Evolutionary conservation across 2,888 invertebrate genomes (phyloP), one percentile per base, ranked within the genome.

Genomic region (Cosmia pyralina): DNA sequence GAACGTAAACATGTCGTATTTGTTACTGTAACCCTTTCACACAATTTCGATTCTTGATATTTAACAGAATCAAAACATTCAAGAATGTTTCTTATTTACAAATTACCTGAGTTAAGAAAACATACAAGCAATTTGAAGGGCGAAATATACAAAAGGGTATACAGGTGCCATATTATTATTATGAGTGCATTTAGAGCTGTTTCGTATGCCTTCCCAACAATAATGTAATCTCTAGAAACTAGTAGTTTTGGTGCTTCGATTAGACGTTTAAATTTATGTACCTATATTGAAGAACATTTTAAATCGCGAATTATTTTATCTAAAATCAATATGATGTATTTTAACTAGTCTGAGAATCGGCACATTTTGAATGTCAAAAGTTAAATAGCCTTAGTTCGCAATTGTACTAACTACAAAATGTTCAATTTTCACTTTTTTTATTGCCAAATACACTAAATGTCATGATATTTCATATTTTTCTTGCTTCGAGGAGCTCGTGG

Each of bases 161-260:
- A 50, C 57, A 69, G 57, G 62, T 75, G 75, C 66, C 80, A 63
- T 50, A 11, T 46, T 34, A 46, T 38, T 44, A 4, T 28, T n/a
- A 52, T 28, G 34, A 52, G 57, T 79, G 58, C 69, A n/a, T n/a
- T 68, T 60, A 17, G 2, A 38, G 38, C 38, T 6, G 44, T 67
- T 69, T 63, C 58, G 53, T 72, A 80, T 53, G 69, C 72, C 81
- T 81, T 77, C 67, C 34, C 10, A 77, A 77, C 59, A 77, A 70
- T 81, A 77, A 77, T 76, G 50, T 79, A 62, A 58, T 75, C 62
- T 65, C 46, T 82, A 79, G 71, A 41, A 44, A 69, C 28, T 81
- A 76, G 77, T 68, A 60, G 80, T 70, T 69, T 79, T 76, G 81
- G 80, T 81, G 80, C 81, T 81, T 81, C 57, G 1, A 68, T 15